Conservation (phyloP, 2,113 vertebrate genomes). For the Python bivittatus region DNA sequence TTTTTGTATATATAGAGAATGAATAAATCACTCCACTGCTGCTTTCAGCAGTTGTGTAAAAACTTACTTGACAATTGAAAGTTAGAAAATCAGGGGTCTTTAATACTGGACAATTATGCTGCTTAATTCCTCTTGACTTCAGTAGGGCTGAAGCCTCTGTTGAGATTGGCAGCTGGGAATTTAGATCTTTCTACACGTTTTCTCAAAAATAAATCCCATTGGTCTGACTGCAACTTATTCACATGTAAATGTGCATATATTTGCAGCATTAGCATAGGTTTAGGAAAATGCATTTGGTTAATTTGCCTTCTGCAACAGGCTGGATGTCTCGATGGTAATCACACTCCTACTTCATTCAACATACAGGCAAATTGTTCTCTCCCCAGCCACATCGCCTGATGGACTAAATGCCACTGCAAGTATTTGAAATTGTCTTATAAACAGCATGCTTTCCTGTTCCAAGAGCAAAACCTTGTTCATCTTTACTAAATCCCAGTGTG, state of each 20-base stretch:
- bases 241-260: neutral
- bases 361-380: neutral
- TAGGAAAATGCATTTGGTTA: neutral
- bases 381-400: too few relatives aligned
- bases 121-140: neutral
- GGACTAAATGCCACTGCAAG: neutral
- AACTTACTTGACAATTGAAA: neutral
- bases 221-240: neutral
- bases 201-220: neutral
- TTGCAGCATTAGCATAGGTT: neutral
- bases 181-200: neutral
- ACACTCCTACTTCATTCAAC: neutral
- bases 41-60: neutral
- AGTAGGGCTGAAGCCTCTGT: neutral
- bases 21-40: neutral
- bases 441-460: neutral
- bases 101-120: neutral
- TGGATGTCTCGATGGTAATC: neutral
- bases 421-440: neutral
- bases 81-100: neutral
- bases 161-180: neutral
- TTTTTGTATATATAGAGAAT: conserved; percentile 2
- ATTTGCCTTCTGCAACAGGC: neutral
- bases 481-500: neutral
- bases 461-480: neutral